Evolutionary conservation across 2,888 invertebrate genomes (phyloP).

Genomic region (Clistopyga incitator): DNA sequence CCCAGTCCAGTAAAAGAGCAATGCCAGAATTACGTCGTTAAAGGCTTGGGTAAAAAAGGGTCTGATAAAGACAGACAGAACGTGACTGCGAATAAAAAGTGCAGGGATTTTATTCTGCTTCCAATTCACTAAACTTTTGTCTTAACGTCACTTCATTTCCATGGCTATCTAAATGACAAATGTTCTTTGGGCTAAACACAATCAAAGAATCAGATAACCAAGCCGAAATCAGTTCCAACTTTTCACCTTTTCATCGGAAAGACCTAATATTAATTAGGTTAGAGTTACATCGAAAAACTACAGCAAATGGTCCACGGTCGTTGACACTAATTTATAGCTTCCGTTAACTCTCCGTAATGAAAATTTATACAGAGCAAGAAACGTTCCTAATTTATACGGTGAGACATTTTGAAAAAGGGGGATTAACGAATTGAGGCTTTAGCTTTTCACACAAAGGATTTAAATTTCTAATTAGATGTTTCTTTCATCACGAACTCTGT

Average conservation of each 20-base stretch:
- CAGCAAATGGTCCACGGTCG: too few relatives aligned
- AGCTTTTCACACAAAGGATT: too few relatives aligned
- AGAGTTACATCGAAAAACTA: too few relatives aligned
- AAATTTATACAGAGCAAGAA: too few relatives aligned
- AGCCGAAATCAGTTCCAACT: not conserved
- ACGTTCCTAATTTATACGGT: too few relatives aligned
- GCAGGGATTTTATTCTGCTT: constrained; percentile 18
- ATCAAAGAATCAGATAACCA: not conserved
- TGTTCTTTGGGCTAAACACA: not conserved
- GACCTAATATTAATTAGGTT: too few relatives aligned
- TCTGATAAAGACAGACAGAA: constrained; percentile 13
- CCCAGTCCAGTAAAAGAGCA: constrained; percentile 48
- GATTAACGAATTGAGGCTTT: too few relatives aligned
- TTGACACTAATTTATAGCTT: too few relatives aligned
- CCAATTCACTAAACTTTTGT: not conserved
- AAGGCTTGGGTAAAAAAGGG: constrained; percentile 33
- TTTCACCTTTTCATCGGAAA: too few relatives aligned
- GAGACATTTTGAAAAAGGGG: too few relatives aligned
- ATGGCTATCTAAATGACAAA: not conserved
- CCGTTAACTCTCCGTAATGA: too few relatives aligned
- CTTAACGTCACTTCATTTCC: not conserved
- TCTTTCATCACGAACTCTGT: not conserved
- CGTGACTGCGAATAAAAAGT: constrained; percentile 16
- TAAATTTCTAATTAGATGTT: too few relatives aligned
- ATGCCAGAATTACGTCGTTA: constrained; percentile 59